Conservation (phyloP, 2,797 vertebrate species). For the Thripadectes ignobilis region DNA sequence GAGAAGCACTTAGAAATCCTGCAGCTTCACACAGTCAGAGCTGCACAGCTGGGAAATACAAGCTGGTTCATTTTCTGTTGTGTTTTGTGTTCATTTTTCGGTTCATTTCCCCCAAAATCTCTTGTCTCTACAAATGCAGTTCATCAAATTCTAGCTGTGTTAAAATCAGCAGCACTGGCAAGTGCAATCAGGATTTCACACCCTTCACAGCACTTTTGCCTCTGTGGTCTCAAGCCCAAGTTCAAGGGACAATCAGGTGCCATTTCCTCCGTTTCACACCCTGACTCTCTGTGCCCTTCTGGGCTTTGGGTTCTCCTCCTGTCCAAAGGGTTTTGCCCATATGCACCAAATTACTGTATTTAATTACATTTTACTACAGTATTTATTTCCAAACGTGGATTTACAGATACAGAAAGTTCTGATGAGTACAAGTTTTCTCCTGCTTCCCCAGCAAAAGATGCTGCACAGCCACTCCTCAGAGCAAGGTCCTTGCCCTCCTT, state of each 20-base stretch:
- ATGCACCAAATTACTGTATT: not conserved
- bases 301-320: not conserved
- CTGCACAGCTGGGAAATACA: not conserved
- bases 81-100: not conserved
- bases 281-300: rapidly evolving
- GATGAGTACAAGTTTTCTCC: rapidly evolving
- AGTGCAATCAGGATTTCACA: not conserved
- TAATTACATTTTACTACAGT: not conserved
- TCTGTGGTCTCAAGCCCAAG: not conserved
- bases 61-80: not conserved
- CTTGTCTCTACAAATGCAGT: not conserved
- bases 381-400: not conserved
- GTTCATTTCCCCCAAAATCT: not conserved
- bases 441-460: not conserved
- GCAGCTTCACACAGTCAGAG: not conserved
- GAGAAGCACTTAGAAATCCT: not conserved
- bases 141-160: not conserved
- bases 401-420: not conserved
- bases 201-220: not conserved
- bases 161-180: not conserved
- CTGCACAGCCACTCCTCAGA: not conserved
- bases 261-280: not conserved
- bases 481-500: not conserved
- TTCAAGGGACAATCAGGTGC: not conserved
- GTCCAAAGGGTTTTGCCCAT: not conserved